A percentile compares a stretch with the other conserved stretches of the same genome.
Conservation (phyloP, 2,113 vertebrate species). For the Sphyrna mokarran region DNA sequence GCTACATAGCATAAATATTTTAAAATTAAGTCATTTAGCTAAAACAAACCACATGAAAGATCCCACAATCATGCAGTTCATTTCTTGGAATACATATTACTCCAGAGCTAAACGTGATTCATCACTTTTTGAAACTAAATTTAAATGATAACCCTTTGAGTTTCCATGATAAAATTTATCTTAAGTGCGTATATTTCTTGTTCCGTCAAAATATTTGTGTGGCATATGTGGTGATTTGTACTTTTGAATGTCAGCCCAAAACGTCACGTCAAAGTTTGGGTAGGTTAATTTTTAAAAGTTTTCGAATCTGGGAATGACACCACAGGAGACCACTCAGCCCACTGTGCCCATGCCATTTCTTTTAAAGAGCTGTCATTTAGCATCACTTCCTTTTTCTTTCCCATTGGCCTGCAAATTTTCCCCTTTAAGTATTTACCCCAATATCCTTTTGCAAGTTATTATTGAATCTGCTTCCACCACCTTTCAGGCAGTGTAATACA, state of each 20-base stretch:
- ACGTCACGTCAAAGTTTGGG: background rate
- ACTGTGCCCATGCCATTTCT: too few species aligned
- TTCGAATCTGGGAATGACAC: background rate
- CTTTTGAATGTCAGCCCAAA: background rate
- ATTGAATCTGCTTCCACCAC: background rate
- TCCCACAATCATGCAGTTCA: background rate
- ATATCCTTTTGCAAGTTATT: background rate
- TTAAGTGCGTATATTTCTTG: background rate
- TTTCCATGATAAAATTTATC: background rate
- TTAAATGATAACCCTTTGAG: background rate
- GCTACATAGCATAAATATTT: too few species aligned
- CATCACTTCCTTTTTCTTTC: background rate
- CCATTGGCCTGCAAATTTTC: background rate
- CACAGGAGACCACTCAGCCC: background rate
- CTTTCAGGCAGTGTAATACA: background rate
- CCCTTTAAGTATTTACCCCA: background rate
- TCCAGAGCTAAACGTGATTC: background rate
- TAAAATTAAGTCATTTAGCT: too few species aligned
- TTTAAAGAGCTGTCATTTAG: background rate
- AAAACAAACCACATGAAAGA: too few species aligned
- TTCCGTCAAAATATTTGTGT: background rate
- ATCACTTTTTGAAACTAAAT: background rate
- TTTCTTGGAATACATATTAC: background rate
- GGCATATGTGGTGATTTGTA: background rate
- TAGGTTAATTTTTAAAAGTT: background rate